Conservation (phyloP, 1,140 invertebrate species). For the Drosophila elegans region DNA sequence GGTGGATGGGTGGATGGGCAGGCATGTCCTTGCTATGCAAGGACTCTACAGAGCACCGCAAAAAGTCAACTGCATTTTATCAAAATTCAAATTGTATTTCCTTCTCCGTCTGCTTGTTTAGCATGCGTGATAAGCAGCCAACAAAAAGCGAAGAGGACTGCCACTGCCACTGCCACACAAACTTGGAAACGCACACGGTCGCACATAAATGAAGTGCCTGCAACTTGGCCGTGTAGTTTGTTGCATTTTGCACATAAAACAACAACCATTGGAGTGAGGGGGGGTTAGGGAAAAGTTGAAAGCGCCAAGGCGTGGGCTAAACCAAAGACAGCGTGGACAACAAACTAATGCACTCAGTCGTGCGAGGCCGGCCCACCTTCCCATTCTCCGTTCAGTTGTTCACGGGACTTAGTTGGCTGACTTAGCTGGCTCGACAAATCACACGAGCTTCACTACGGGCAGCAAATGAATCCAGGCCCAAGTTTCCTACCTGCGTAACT, state of each 20-base stretch:
- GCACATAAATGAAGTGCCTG: constrained; percentile 50
- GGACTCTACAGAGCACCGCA: constrained; percentile 28
- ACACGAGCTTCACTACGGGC: constrained; percentile 32
- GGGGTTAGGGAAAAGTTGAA: not conserved
- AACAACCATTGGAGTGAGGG: constrained; percentile 13
- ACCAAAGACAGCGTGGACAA: constrained; percentile 16
- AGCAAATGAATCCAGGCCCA: constrained; percentile 8
- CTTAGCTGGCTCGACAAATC: constrained; percentile 35
- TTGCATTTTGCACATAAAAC: constrained; percentile 54
- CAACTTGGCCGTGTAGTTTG: constrained; percentile 49
- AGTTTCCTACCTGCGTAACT: constrained; percentile 16
- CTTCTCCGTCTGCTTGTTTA: constrained; percentile 66
- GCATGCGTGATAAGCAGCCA: constrained; percentile 78
- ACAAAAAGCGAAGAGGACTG: constrained; percentile 53
- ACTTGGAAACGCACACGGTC: constrained; percentile 30
- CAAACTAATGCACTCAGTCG: constrained; percentile 44
- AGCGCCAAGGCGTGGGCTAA: constrained; percentile 4
- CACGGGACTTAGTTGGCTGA: constrained; percentile 10
- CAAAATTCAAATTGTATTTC: constrained; percentile 82
- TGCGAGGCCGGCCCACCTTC: constrained; percentile 16
- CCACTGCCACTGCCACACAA: constrained; percentile 6
- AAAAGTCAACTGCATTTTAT: constrained; percentile 78
- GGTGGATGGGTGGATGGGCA: not conserved
- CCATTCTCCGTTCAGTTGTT: constrained; percentile 2
- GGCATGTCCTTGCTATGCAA: constrained; percentile 20